Conservation (phyloP, 37 sponge, comb jelly and placozoan species). For the Spongilla lacustris region DNA sequence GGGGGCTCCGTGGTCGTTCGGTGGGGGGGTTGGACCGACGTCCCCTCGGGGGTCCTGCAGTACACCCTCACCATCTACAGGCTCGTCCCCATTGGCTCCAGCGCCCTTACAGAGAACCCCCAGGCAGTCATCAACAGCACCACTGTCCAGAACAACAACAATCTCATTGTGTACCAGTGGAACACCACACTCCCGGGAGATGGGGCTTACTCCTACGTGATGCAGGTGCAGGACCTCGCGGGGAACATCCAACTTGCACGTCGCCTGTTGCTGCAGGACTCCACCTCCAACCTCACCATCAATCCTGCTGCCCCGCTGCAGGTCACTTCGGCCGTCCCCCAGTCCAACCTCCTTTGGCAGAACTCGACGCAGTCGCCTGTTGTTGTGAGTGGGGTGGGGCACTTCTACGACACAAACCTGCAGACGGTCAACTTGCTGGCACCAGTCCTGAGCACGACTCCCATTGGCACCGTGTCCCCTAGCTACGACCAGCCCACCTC, state of each 20-base stretch:
- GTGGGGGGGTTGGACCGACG: conserved; percentile 85
- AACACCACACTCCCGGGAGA: conserved; percentile 14
- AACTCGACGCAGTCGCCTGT: conserved; percentile 48
- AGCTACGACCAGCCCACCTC: conserved; percentile 65
- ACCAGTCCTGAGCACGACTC: conserved; percentile 51
- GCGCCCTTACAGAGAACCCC: background rate
- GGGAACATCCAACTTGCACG: conserved; percentile 64
- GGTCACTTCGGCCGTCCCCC: conserved; percentile 51
- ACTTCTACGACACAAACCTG: conserved; percentile 81
- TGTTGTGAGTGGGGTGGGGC: conserved; percentile 55
- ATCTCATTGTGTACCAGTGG: conserved; percentile 6
- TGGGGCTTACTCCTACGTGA: conserved; percentile 68
- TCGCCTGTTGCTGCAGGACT: conserved; percentile 61
- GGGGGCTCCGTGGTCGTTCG: background rate
- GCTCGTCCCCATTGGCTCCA: conserved; percentile 12
- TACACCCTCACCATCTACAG: conserved; percentile 44
- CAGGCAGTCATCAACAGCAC: background rate
- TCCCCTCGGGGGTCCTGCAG: conserved; percentile 44
- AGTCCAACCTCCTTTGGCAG: conserved; percentile 59
- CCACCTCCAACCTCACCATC: conserved; percentile 37
- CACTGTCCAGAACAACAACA: background rate
- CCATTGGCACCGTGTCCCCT: background rate
- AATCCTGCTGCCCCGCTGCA: conserved; percentile 43
- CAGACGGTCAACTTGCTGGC: conserved; percentile 55
- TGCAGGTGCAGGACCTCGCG: conserved; percentile 49